Evolutionary conservation across 2,113 vertebrate genomes (phyloP).

Genomic region (Edolisoma coerulescens): DNA sequence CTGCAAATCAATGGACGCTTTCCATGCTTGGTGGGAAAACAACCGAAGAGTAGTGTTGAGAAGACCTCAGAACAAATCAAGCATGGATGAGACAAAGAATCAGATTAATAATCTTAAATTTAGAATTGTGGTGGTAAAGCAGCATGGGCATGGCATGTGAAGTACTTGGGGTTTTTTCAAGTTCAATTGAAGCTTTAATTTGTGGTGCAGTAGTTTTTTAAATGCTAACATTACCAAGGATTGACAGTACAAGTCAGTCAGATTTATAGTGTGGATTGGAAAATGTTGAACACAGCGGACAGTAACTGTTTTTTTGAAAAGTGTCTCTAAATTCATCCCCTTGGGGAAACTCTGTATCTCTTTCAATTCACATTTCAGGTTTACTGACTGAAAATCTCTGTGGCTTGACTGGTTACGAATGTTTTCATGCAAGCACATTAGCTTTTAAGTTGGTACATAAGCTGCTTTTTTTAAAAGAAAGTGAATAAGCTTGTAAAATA

Average conservation of each 20-base stretch:
- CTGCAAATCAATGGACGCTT: not conserved
- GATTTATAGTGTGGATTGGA: not conserved
- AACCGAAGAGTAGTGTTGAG: not conserved
- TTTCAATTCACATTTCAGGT: constrained; percentile 49
- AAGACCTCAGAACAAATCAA: not conserved
- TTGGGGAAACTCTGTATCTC: not conserved
- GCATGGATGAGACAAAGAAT: not conserved
- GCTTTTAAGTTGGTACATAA: constrained; percentile 71
- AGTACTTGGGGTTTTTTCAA: not conserved
- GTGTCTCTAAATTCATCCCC: constrained; percentile 9
- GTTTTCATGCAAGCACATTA: constrained; percentile 67
- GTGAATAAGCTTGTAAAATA: constrained; percentile 74
- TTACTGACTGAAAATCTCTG: constrained; percentile 60
- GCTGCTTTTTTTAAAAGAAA: constrained; percentile 59
- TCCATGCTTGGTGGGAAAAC: not conserved
- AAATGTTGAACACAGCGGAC: not conserved
- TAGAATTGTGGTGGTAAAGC: not conserved
- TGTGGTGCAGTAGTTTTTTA: not conserved
- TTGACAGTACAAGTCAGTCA: not conserved
- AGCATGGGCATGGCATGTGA: not conserved
- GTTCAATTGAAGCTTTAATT: not conserved
- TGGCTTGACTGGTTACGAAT: constrained; percentile 69
- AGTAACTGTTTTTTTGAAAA: constrained; percentile 32
- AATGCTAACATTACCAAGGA: not conserved
- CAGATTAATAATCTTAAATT: not conserved